These are phyloP conservation scores for Zelleria hepariella DNA, from an alignment of 2,888 invertebrate species.

Conservation along the genomic window DNA sequence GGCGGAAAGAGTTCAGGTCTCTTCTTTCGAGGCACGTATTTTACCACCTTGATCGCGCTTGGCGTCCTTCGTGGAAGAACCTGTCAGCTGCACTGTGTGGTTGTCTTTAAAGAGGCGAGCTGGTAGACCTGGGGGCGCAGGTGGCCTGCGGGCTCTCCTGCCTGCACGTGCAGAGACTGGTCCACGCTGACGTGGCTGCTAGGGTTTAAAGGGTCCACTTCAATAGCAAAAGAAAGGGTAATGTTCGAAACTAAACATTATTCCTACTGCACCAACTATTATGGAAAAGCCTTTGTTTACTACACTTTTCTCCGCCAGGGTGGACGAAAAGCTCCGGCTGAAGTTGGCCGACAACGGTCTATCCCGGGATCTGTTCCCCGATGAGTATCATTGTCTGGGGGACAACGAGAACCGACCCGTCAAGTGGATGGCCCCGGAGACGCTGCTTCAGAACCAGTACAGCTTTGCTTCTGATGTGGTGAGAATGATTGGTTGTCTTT, in stretches of 20 bases:
- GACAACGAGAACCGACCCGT: constrained; percentile 95
- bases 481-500: constrained; percentile 32
- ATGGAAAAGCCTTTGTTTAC: not conserved
- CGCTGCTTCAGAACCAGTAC: constrained; percentile 84
- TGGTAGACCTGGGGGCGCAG: constrained; percentile 89
- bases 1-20: no score
- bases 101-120: no score
- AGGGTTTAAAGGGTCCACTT: constrained; percentile 62
- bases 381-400: constrained; percentile 93
- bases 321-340: constrained; percentile 84
- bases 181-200: constrained; percentile 92
- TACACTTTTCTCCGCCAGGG: constrained; percentile 43
- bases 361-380: constrained; percentile 91
- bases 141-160: constrained; percentile 88
- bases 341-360: constrained; percentile 91
- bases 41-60: no score
- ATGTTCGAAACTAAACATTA: no score
- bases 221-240: not conserved
- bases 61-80: no score
- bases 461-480: constrained; percentile 93
- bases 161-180: constrained; percentile 87
- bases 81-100: no score
- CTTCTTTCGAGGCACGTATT: no score
- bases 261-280: no score
- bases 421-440: constrained; percentile 94